Evolutionary conservation across 1,140 invertebrate species (phyloP).

Genomic region (Apis cerana): DNA sequence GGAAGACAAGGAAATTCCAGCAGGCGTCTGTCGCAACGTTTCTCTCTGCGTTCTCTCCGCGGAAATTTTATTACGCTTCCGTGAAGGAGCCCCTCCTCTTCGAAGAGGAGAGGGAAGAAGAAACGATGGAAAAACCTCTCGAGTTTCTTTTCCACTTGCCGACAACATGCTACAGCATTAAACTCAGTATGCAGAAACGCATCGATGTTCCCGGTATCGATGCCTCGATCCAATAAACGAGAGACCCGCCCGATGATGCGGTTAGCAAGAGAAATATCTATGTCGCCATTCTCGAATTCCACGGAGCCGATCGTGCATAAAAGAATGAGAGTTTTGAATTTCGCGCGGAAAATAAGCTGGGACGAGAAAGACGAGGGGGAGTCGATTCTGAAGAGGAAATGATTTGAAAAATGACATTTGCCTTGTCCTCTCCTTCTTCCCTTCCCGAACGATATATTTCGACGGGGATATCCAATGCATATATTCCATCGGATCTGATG

Average conservation of each 20-base stretch:
- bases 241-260: constrained; percentile 6
- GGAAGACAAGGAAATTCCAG: constrained; percentile 66
- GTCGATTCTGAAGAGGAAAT: background rate
- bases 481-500: no score
- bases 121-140: background rate
- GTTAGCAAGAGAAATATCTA: constrained; percentile 7
- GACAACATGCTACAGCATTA: constrained; percentile 26
- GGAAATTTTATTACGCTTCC: constrained; percentile 68
- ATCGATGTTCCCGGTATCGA: constrained; percentile 9
- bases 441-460: no score
- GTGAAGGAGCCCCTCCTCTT: constrained; percentile 35
- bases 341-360: background rate
- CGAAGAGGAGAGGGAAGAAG: background rate
- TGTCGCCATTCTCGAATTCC: constrained; percentile 25
- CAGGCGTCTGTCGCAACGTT: constrained; percentile 60
- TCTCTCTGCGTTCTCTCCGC: constrained; percentile 61
- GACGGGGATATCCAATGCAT: no score
- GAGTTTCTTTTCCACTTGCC: constrained; percentile 2
- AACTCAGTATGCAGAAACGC: constrained; percentile 53
- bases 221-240: constrained; percentile 39
- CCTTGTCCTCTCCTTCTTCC: no score
- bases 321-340: constrained; percentile 18
- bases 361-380: no score
- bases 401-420: no score
- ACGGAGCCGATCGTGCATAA: constrained; percentile 46